These are phyloP conservation scores for Hartigia nigra DNA, from an alignment of 2,888 invertebrate species.

Conservation along the genomic window DNA sequence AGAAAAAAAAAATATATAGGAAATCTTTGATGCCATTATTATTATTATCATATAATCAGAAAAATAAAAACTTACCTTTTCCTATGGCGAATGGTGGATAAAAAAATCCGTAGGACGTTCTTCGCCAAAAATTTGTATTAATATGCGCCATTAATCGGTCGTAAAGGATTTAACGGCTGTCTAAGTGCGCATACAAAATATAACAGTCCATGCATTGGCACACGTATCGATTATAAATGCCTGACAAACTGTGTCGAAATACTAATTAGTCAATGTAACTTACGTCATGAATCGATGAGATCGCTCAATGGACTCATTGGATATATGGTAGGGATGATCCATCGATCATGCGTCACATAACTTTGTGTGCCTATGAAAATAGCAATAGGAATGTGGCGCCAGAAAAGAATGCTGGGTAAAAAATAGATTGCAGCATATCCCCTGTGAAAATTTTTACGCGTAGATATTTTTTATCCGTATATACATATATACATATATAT, in stretches of 20 bases:
- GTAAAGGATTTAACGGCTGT: background rate
- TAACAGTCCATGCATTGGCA: background rate
- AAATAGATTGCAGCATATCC: background rate
- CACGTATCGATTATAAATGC: background rate
- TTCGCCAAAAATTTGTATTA: background rate
- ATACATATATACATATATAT: slow-evolving; percentile 10
- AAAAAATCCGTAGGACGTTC: background rate
- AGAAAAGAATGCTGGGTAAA: background rate
- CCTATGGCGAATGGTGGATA: background rate
- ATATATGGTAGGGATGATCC: background rate
- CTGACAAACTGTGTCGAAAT: background rate
- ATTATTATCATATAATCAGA: background rate
- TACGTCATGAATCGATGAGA: background rate
- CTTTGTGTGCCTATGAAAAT: background rate
- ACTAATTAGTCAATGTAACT: background rate
- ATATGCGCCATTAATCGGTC: background rate
- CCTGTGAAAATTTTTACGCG: background rate
- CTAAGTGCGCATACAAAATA: background rate
- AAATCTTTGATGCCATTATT: background rate
- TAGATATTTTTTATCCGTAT: background rate
- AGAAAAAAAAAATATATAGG: background rate
- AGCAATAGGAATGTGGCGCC: background rate
- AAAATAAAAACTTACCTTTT: background rate
- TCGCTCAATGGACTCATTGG: background rate
- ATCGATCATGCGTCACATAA: background rate